Evolutionary conservation across 2,797 vertebrate species (phyloP).

Genomic region (Limosa lapponica): DNA sequence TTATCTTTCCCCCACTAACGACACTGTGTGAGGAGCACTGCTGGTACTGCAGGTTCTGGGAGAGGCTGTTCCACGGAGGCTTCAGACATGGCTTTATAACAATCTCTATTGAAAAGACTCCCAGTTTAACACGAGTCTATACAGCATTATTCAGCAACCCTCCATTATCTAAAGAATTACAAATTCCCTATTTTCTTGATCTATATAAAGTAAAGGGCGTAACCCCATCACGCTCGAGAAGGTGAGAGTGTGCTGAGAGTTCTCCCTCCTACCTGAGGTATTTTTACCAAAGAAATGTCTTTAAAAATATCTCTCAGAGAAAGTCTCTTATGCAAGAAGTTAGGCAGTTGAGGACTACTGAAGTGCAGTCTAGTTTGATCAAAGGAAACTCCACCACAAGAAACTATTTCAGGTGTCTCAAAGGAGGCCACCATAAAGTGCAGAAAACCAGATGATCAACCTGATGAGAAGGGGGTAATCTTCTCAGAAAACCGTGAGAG

Average conservation of each 20-base stretch:
- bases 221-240: slow-evolving; percentile 6
- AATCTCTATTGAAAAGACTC: background rate
- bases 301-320: slow-evolving; percentile 40
- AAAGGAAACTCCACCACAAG: background rate
- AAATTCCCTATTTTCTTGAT: background rate
- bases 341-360: background rate
- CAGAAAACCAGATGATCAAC: background rate
- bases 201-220: slow-evolving; percentile 43
- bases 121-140: background rate
- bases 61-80: background rate
- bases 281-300: slow-evolving; percentile 52
- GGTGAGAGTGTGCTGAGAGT: background rate
- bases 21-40: background rate
- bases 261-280: slow-evolving; percentile 51
- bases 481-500: background rate
- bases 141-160: background rate
- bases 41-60: background rate
- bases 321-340: slow-evolving; percentile 50
- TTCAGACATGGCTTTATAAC: background rate
- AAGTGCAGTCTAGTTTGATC: background rate
- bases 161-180: background rate
- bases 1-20: background rate
- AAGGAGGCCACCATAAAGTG: background rate
- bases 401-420: background rate
- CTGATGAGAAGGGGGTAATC: background rate